Conservation (phyloP, 2,113 vertebrate genomes). For the Chloebia gouldiae region DNA sequence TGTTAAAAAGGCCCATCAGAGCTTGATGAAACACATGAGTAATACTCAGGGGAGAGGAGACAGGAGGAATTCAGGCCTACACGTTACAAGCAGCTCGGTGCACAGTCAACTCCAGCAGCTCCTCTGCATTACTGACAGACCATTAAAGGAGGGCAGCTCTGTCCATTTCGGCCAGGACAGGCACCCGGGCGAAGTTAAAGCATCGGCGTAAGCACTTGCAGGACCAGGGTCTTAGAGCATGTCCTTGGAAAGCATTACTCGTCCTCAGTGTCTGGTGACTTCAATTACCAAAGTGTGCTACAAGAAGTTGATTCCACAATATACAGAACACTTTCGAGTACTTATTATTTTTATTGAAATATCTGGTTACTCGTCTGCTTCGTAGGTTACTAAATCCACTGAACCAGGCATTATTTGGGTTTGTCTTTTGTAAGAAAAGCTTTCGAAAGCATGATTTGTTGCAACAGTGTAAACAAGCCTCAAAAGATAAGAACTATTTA, state of each 20-base stretch:
- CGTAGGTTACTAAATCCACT: not conserved
- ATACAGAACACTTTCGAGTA: not conserved
- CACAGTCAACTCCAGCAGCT: not conserved
- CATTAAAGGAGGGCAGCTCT: not conserved
- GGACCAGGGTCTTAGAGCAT: conserved; percentile 51
- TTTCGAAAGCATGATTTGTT: not conserved
- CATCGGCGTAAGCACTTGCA: conserved; percentile 24
- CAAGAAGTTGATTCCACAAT: conserved; percentile 21
- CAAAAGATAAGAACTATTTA: not conserved
- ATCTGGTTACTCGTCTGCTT: not conserved
- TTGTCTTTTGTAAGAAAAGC: not conserved
- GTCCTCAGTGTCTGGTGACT: conserved; percentile 44
- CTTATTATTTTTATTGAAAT: conserved; percentile 2
- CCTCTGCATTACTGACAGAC: not conserved
- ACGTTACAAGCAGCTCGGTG: not conserved
- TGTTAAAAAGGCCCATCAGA: not conserved
- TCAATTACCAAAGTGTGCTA: conserved; percentile 42
- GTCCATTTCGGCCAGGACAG: not conserved
- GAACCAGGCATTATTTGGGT: not conserved
- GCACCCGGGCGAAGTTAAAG: conserved; percentile 14
- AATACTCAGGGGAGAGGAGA: not conserved
- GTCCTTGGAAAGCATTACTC: conserved; percentile 67
- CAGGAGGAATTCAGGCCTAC: conserved; percentile 18
- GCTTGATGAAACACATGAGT: conserved; percentile 4
- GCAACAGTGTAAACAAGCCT: not conserved